Evolutionary conservation across 1,140 invertebrate genomes (phyloP), one percentile per base, ranked within the genome.

Genomic region (Drosophila parabipectinata): DNA sequence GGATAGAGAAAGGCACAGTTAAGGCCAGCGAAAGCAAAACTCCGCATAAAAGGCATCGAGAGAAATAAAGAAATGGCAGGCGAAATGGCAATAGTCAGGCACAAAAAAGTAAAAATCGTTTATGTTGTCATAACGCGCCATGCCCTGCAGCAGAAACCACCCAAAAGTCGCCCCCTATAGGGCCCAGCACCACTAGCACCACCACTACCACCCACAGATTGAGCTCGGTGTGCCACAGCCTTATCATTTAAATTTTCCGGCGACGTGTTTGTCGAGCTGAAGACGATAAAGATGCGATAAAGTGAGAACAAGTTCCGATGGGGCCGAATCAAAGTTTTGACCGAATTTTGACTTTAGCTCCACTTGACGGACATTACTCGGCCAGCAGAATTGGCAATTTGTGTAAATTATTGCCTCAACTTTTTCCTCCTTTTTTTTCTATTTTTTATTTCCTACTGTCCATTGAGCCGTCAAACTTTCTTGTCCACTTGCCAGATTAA

Each of bases 101-200:
- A 60, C 74, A 88, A 87, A 76, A 84, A 88, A 88, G 83, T 88
- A 88, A 88, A 88, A 83, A 88, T 88, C 83, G 83, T 83, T 88
- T 88, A 88, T 88, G 83, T 88, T 88, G 83, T 88, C 83, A 88
- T 88, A 88, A 88, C 83, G 83, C 83, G 76, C 82, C 47, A 82
- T 87, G 75, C 82, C 83, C 82, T 69, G 62, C 69, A 87, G 78
- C 69, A 41, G 60, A 48, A 47, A 6, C 14, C 26, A 24, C n/a
- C 50, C 15, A 28, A 9, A 30, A 58, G n/a, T 15, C 55, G 37
- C 61, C 55, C 41, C 48, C 61, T 61, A 34, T 48, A 66, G 58
- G 62, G 15, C 62, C 44, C 12, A 12, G 30, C 14, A 15, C 44
- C 6, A 32, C 26, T 21, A 4, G 7, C 41, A 41, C 47, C 28